Evolutionary conservation across 2,113 vertebrate genomes (phyloP).

Genomic region (Aptenodytes forsteri): DNA sequence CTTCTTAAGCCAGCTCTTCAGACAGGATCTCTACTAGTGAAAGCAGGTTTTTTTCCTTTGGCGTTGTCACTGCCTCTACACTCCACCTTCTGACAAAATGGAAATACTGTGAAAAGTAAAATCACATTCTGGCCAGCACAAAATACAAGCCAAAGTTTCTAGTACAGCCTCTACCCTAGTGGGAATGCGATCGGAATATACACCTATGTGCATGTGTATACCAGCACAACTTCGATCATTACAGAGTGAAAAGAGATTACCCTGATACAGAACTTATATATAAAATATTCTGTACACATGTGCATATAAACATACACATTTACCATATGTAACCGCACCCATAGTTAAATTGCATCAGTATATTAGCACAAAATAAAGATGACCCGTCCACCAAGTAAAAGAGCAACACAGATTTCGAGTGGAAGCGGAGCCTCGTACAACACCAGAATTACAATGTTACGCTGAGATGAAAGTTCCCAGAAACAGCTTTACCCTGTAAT

Average conservation of each 20-base stretch:
- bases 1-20: constrained; percentile 10
- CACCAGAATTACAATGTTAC: constrained; percentile 4
- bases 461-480: constrained; percentile 18
- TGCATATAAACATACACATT: neutral
- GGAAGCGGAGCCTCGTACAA: neutral
- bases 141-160: neutral
- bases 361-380: neutral
- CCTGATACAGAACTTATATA: neutral
- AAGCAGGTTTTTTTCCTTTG: neutral
- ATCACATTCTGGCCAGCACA: neutral
- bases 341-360: neutral
- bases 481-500: constrained; percentile 52
- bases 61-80: neutral
- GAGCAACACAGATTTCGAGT: neutral
- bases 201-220: too few species aligned
- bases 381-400: neutral
- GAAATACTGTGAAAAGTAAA: neutral
- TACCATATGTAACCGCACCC: neutral
- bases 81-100: neutral
- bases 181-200: neutral
- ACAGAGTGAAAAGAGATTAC: neutral
- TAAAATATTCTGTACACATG: neutral
- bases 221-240: neutral
- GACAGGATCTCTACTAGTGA: neutral
- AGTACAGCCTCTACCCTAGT: neutral